Evolutionary conservation across 2,797 vertebrate genomes (phyloP).

Genomic region (Potorous gilbertii): DNA sequence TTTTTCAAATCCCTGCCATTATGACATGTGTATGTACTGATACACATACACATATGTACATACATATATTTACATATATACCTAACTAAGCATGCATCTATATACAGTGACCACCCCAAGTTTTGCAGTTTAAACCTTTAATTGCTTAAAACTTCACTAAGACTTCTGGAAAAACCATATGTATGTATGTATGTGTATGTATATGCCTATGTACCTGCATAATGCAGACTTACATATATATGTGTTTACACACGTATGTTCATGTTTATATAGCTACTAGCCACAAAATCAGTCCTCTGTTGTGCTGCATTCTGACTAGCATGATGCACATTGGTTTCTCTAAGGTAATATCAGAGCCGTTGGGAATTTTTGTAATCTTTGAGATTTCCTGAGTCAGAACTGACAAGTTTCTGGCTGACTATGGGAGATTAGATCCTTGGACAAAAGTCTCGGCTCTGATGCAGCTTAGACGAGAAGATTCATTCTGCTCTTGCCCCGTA

Average conservation of each 20-base stretch:
- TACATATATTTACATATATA: too few species aligned
- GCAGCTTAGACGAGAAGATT: background rate
- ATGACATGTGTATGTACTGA: background rate
- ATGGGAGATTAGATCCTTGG: background rate
- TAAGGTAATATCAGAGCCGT: background rate
- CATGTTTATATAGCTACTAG: background rate
- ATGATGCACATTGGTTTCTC: background rate
- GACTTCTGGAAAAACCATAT: background rate
- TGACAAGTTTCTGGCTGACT: background rate
- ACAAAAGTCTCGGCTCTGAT: background rate
- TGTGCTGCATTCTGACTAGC: background rate
- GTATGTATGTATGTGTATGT: too few species aligned
- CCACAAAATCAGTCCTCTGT: background rate
- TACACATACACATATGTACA: background rate
- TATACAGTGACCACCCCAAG: too few species aligned
- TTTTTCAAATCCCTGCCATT: background rate
- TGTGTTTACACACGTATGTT: background rate
- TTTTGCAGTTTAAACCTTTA: background rate
- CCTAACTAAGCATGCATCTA: too few species aligned
- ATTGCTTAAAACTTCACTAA: background rate
- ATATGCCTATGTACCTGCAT: too few species aligned
- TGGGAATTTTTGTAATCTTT: background rate
- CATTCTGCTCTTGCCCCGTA: background rate
- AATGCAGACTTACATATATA: background rate
- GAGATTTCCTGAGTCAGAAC: background rate